Evolutionary conservation across 2,888 invertebrate species (phyloP).

Genomic region (Coecobrya sp.): DNA sequence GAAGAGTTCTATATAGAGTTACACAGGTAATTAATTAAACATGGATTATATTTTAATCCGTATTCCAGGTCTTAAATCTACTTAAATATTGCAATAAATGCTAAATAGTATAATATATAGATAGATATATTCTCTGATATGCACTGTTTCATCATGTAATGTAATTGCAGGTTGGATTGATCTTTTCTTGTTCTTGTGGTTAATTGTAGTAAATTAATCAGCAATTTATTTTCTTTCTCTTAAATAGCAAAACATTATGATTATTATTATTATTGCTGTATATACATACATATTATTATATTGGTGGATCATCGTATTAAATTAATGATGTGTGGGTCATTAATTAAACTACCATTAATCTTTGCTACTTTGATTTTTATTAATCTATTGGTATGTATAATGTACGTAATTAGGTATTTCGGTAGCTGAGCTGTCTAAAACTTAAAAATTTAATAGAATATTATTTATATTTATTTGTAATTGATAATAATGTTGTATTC

Average conservation of each 20-base stretch:
- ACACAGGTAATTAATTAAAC: neutral
- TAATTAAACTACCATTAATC: neutral
- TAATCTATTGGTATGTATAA: constrained; percentile 42
- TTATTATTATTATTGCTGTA: neutral
- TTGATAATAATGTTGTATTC: neutral
- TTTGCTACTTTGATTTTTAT: neutral
- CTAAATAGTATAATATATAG: neutral
- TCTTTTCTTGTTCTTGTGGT: neutral
- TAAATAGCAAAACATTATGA: neutral
- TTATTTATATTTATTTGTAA: neutral
- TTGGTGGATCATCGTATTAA: neutral
- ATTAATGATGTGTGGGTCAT: neutral
- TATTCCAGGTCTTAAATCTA: neutral
- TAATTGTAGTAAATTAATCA: neutral
- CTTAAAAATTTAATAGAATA: constrained; percentile 17
- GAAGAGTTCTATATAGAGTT: no score
- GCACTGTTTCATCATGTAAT: neutral
- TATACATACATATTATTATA: no score
- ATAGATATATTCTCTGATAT: constrained; percentile 45
- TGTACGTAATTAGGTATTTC: neutral
- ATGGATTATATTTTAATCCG: neutral
- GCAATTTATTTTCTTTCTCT: neutral
- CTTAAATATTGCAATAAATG: neutral
- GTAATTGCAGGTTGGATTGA: constrained; percentile 22
- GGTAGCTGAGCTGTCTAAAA: constrained; percentile 40